Evolutionary conservation across 1,140 invertebrate species (phyloP).

Genomic region (Macrobrachium nipponense): DNA sequence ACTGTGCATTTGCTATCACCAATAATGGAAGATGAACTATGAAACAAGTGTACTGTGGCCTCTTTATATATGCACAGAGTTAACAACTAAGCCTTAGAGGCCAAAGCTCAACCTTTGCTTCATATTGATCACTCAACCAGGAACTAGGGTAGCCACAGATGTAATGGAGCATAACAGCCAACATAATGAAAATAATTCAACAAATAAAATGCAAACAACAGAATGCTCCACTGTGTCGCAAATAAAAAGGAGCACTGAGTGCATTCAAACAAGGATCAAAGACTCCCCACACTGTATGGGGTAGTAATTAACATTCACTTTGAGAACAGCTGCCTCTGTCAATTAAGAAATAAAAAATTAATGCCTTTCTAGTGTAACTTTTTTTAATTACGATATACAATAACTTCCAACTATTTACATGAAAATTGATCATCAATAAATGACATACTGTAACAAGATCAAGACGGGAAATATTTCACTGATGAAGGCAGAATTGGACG

Average conservation of each 20-base stretch:
- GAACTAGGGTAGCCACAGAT: conserved; percentile 60
- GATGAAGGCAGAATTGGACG: conserved; percentile 58
- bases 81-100: too few relatives aligned
- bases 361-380: conserved; percentile 46
- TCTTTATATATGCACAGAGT: too few relatives aligned
- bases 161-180: conserved; percentile 56
- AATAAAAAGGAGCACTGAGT: conserved; percentile 60
- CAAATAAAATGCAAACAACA: conserved; percentile 59
- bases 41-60: too few relatives aligned
- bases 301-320: conserved; percentile 15
- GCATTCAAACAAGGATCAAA: conserved; percentile 50
- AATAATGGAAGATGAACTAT: too few relatives aligned
- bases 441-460: conserved; percentile 53
- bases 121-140: conserved; percentile 35
- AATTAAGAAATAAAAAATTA: conserved; percentile 46
- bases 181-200: conserved; percentile 45
- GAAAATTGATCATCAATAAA: conserved; percentile 49
- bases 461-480: conserved; percentile 50
- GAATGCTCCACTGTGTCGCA: conserved; percentile 57
- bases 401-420: conserved; percentile 57
- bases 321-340: conserved; percentile 55
- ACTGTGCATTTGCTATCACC: too few relatives aligned
- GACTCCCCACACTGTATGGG: conserved; percentile 21
- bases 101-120: conserved; percentile 7
- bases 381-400: conserved; percentile 1